Base-by-base conservation (phyloP, 2,797 vertebrate genomes). In the Cuculus canorus region DNA sequence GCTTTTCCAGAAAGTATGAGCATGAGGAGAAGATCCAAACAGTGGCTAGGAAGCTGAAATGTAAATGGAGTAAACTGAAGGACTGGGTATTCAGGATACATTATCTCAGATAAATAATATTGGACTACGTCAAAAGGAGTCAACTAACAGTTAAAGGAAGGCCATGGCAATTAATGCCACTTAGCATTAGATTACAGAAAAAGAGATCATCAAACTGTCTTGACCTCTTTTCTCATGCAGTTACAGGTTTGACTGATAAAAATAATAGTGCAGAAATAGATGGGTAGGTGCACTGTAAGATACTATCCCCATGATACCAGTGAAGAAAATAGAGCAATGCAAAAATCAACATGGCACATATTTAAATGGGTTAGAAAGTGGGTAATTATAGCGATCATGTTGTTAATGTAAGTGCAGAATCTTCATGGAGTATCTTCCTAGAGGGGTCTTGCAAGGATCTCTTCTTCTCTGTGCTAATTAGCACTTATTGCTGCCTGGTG, bases 281-380 rank as follows among this genome's bases (percentile, higher is more conserved):
- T 69, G 69, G n/a, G 60, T 64, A 5, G 52, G 50, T 85, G 88
- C 75, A 30, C 35, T 53, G 64, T 60, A 47, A 60, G 56, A 3
- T 78, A 72, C 28, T 63, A 92, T 85, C 78, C 90, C 91, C 61
- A 12, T 0, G 54, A 68, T 69, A 86, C 24, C 7, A 57, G 2
- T 21, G 69, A 81, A 78, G 76, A 83, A 91, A 92, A 87, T 15
- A 71, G 61, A 96, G 82, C 79, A 89, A 35, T 78, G 79, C 50
- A 78, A 91, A 94, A 96, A 93, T 75, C 93, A 96, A 94, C 92
- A 92, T 72, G 93, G 86, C 86, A 81, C 50, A 27, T 71, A 87
- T 65, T 91, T 95, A 92, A 96, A 87, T 88, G 57, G 79, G 86
- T 95, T 96, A 94, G 95, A 93, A 92, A 93, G 93, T 82, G 79